Base-by-base conservation (phyloP, 1,140 invertebrate genomes). In the Melipona quadrifasciata region DNA sequence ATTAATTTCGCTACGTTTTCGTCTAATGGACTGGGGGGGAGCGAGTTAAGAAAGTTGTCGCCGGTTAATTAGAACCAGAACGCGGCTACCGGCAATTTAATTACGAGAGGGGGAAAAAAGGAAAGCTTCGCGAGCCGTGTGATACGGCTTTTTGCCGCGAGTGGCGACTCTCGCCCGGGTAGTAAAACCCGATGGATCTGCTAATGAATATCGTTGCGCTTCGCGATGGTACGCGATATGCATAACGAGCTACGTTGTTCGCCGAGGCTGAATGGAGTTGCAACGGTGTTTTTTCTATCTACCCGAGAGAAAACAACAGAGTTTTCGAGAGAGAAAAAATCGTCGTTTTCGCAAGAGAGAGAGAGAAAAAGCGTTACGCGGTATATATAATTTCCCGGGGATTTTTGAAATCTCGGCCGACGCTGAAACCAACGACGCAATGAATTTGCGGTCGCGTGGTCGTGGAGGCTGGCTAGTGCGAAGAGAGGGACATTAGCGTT, bases 31-130 rank as follows among this genome's bases (percentile, higher is more conserved):
- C 12, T 27, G 31, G n/a, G 39, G 39, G 8, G 2, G 55, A 68
- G 31, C 61, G 51, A 55, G 24, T 55, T 21, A 55, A 76, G 72
- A 76, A 76, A 76, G 31, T 82, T 82, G 58, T 76, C 80, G 31
- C 72, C 5, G 57, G 58, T 16, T 75, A 75, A 82, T 82, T 82
- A 82, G 24, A 57, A 11, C 39, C 11, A 21, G 55, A n/a, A 27
- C 5, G 24, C 4, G 1, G 21, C 0, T 6, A 47, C 39, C 8
- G 2, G 27, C 51, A 71, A 57, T 61, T 39, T 73, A 76, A 82
- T 82, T 82, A 82, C 67, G 71, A 34, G 80, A 67, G 0, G n/a
- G n/a, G n/a, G n/a, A n/a, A n/a, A n/a, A n/a, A n/a, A n/a, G n/a
- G 68, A 82, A 55, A 67, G 80, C 34, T 53, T n/a, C 24, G 19